Base-by-base conservation (phyloP, 2,797 vertebrate genomes). In the Miopithecus talapoin region DNA sequence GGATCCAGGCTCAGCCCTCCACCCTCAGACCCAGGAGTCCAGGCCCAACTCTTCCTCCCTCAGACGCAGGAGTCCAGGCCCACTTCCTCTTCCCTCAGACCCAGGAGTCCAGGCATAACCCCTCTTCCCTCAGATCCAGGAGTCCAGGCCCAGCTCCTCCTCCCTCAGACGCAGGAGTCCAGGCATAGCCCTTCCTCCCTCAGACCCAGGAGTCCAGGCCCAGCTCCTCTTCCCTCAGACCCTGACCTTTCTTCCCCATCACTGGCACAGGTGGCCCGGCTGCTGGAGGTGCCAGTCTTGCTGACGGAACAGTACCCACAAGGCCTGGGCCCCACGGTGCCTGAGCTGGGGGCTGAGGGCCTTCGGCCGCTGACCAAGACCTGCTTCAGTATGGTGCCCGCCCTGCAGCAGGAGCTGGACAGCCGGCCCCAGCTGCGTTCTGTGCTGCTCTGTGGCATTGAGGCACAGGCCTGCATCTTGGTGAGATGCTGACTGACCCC, bases 271-370 rank as follows among this genome's bases (percentile, higher is more conserved):
- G 99, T 99, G 94, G 98, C 99, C 61, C 99, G 97, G 41, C 64
- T 99, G 78, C 98, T 99, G 87, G 98, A 98, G 30, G 98, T 99
- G 91, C 99, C 99, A 0, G 79, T 98, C 0, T 98, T 99, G 96
- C 93, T 99, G 95, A 99, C 99, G 0, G 99, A 99, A 96, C 99
- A 99, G 98, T 99, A 99, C 97, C 99, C 99, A 6, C 98, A 99
- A 98, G 99, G 99, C 12, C 98, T 99, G 97, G 99, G 99, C 36
- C 99, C 99, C 94, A 99, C 99, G 0, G 99, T 99, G 26, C 98
- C 99, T 0, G 99, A 99, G 98, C 98, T 99, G 53, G 99, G 99
- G 30, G 99, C 99, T 0, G 96, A 88, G 14, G 99, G 97, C 46
- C 97, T 99, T 57, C 99, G 14, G 1, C 98, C 99, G 28, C 95